These are phyloP conservation scores for Antennarius striatus DNA, from an alignment of 2,113 vertebrate genomes.

Conservation along the genomic window DNA sequence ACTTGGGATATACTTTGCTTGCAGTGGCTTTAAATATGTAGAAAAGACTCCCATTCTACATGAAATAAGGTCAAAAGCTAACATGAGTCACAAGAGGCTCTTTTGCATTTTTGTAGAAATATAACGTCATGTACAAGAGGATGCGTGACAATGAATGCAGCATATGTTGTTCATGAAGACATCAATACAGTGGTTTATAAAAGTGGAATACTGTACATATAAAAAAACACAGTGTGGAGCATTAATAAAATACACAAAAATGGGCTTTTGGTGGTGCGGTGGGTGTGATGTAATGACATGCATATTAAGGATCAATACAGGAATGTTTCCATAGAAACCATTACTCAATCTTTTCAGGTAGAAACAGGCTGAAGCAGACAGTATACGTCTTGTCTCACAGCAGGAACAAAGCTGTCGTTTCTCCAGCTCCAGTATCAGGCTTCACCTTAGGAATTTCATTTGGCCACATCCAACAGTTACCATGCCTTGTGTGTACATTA, in stretches of 20 bases:
- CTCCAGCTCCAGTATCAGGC: neutral
- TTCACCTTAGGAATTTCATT: neutral
- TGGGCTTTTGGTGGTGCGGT: constrained; percentile 24
- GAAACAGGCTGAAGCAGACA: constrained; percentile 15
- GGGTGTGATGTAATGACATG: constrained; percentile 53
- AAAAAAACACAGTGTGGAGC: constrained; percentile 52
- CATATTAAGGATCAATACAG: constrained; percentile 56
- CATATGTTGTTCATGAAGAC: constrained; percentile 68
- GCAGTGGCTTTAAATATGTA: constrained; percentile 69
- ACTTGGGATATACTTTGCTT: constrained; percentile 75
- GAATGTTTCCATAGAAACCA: constrained; percentile 70
- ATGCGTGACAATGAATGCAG: constrained; percentile 76
- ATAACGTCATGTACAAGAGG: constrained; percentile 78
- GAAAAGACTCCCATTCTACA: constrained; percentile 71
- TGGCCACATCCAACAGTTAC: constrained; percentile 18
- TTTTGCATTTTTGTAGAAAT: constrained; percentile 83
- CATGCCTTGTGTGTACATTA: constrained; percentile 1
- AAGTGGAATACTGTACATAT: constrained; percentile 74
- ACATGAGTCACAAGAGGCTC: constrained; percentile 66
- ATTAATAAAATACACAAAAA: constrained; percentile 58
- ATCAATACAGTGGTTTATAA: constrained; percentile 67
- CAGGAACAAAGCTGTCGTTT: constrained; percentile 4
- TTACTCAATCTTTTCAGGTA: constrained; percentile 48
- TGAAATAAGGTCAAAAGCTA: constrained; percentile 73
- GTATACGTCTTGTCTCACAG: neutral